Evolutionary conservation across 2,113 vertebrate genomes (phyloP).

Genomic region (Engraulis encrasicolus): DNA sequence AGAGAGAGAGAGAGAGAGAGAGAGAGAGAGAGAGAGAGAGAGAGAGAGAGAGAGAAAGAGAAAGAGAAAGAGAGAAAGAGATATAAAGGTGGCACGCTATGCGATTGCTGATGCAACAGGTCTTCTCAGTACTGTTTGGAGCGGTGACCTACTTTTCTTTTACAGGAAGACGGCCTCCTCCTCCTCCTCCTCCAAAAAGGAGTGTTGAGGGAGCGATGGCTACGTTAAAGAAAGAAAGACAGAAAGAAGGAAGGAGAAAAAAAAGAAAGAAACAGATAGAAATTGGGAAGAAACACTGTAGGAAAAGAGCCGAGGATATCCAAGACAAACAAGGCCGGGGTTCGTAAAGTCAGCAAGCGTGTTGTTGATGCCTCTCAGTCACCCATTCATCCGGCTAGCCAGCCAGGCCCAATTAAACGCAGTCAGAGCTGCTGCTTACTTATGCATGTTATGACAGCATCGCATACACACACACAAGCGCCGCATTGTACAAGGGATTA

Average conservation of each 20-base stretch:
- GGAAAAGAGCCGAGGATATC: neutral
- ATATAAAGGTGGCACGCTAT: conserved; percentile 42
- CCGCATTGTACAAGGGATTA: neutral
- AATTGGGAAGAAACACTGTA: neutral
- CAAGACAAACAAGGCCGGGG: conserved; percentile 24
- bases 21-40: conserved; percentile 41
- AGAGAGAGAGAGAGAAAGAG: neutral
- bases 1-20: neutral
- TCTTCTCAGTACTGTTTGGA: conserved; percentile 41
- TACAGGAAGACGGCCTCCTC: conserved; percentile 14
- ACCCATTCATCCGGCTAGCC: neutral
- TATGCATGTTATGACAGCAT: conserved; percentile 17
- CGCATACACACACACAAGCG: neutral
- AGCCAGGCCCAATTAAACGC: neutral
- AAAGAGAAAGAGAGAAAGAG: conserved; percentile 26
- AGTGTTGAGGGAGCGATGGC: neutral
- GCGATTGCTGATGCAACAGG: conserved; percentile 46
- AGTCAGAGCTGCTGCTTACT: neutral
- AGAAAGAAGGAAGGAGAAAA: neutral
- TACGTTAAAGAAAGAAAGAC: neutral
- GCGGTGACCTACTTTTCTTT: conserved; percentile 25
- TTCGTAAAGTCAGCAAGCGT: neutral
- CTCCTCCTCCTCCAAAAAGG: no score
- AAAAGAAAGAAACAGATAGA: neutral
- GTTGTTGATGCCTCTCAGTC: neutral